Base-by-base conservation (phyloP, 2,888 invertebrate genomes). In the Zele albiditarsus region DNA sequence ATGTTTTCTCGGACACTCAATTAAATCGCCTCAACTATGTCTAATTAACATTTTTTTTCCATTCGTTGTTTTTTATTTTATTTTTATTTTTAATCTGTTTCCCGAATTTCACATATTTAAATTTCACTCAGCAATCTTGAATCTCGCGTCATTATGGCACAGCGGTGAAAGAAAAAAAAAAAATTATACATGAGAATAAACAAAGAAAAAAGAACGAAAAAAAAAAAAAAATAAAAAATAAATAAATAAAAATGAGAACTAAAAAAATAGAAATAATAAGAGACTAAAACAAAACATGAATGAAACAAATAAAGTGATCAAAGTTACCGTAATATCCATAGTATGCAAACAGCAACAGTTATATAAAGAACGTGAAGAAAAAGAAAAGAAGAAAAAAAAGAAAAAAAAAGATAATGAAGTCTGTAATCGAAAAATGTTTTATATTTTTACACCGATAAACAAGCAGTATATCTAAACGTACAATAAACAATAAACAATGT, bases 381-480 rank as follows among this genome's bases (percentile, higher is more conserved):
- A 68, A 72, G 5, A 60, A 49, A 76, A 27, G 27, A 71, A 63
- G 66, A 68, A 72, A 73, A 25, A 73, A 70, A 70, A 57, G 62
- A 76, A 38, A 65, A 68, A 76, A 38, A 65, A 68, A 77, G 71
- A 70, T 77, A 80, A 83, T 82, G 81, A 84, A 83, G 83, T 86
- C 85, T 86, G 84, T 86, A 87, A 87, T 86, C 83, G 84, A 83
- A 87, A 83, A 87, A 87, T 87, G 86, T 84, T 87, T 87, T 87
- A 86, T 88, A 87, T 87, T 87, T 87, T 87, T 87, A 87, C 87
- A 87, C 88, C 80, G 79, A 81, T 14, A 58, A 31, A 80, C 81
- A 80, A 80, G 75, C 80, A 81, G 79, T 80, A 81, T 81, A 81
- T 80, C 20, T 53, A 77, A 81, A 80, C 75, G 79, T 79, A 79